Base-by-base conservation (phyloP, 2,113 vertebrate genomes). In the Penelope pileata region DNA sequence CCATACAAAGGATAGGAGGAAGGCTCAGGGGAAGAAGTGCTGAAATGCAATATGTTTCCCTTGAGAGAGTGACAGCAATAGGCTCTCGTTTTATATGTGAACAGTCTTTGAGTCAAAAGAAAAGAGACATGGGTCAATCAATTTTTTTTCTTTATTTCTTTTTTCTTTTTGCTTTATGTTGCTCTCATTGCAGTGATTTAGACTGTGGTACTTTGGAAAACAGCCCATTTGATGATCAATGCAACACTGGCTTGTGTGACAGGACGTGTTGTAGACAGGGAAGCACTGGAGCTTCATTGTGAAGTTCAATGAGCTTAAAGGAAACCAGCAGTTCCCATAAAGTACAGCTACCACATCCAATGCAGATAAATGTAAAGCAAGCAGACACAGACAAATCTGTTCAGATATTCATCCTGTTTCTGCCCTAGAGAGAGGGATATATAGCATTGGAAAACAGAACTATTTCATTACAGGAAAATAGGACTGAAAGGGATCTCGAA, bases 1-100 rank as follows among this genome's bases (percentile, higher is more conserved):
- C 86, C 91, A 53, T 97, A 95, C 93, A 79, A 96, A 85, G 72
- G 82, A 96, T 53, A 92, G 91, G 73, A 88, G 67, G 84, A 60
- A 86, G 90, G 48, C 94, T 83, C 32, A 53, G 45, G 60, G 68
- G 42, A 45, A 90, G 88, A 75, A 77, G 40, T 73, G 12, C 88
- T 74, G 90, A 83, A 83, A 95, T 88, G 89, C 95, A 62, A 32
- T 85, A 47, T 68, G 62, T 56, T 94, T 92, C 96, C 93, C 60
- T 69, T 60, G 72, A 84, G 86, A 90, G 70, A 42, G 38, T 45
- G 76, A 64, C 90, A 94, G 64, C 5, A 47, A 51, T 66, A 81
- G 66, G 60, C 8, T 73, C 43, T 85, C 5, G 1, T 48, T 87
- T 92, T 75, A 38, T 53, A 50, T 21, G 45, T 63, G 45, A 73